Conservation (phyloP, 2,113 vertebrate species). For the Baryphthengus martii region DNA sequence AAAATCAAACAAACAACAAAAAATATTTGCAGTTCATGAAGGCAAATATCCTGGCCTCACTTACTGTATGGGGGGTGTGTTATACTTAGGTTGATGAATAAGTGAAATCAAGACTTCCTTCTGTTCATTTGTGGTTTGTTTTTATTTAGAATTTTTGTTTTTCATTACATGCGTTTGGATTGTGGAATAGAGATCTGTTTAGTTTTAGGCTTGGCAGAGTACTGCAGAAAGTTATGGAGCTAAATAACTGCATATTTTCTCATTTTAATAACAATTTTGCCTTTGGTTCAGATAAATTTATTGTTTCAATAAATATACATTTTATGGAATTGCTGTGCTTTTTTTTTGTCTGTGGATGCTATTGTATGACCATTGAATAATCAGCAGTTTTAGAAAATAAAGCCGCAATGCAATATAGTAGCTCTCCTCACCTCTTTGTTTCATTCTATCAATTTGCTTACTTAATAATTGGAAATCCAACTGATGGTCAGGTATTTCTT, state of each 20-base stretch:
- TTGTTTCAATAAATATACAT: neutral
- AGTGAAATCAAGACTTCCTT: neutral
- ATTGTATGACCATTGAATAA: neutral
- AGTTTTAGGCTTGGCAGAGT: neutral
- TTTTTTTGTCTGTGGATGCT: neutral
- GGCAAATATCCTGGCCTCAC: neutral
- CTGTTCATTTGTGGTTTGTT: neutral
- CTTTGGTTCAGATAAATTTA: neutral
- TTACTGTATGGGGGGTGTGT: neutral
- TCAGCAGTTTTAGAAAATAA: neutral
- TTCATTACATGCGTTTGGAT: neutral
- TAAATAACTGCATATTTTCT: neutral
- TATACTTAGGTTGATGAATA: neutral
- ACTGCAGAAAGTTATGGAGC: neutral
- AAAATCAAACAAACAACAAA: neutral
- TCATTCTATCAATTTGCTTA: neutral
- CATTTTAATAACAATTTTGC: neutral
- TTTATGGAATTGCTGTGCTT: neutral
- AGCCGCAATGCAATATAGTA: neutral
- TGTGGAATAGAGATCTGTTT: neutral
- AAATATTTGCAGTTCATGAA: neutral
- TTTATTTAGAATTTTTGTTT: neutral
- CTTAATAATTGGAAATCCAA: conserved; percentile 43
- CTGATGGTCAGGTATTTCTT: conserved; percentile 2
- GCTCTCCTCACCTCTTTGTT: neutral